phyloP scores from a whole-genome alignment of 1,140 invertebrate genomes.

The Paraescarpia echinospica region DNA sequence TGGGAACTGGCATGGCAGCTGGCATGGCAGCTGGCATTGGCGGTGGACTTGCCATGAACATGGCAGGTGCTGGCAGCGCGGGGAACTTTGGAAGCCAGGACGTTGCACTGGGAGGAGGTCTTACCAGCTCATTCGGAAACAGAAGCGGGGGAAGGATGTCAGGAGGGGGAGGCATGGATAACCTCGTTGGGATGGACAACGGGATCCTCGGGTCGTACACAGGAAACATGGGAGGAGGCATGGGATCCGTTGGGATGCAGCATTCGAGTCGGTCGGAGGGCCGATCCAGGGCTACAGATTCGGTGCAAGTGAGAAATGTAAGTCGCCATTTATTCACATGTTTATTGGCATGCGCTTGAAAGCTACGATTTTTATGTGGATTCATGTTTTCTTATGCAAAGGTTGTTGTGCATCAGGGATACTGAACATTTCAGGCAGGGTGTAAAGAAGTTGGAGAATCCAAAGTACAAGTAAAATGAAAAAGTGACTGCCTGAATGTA shows the following conservation, averaged over 20 bases:
- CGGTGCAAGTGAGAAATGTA: constrained; percentile 36
- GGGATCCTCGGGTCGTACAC: not conserved
- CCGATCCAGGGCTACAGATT: constrained; percentile 30
- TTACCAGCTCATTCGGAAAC: not conserved
- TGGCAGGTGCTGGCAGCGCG: constrained; percentile 32
- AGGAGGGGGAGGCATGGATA: constrained; percentile 32
- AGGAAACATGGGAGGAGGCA: constrained; percentile 34
- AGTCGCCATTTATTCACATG: not conserved
- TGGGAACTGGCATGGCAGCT: not conserved
- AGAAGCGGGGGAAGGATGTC: not conserved
- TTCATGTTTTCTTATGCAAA: not conserved
- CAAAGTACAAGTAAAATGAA: too few relatives aligned
- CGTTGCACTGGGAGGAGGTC: not conserved
- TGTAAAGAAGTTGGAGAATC: not conserved
- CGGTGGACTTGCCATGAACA: constrained; percentile 25
- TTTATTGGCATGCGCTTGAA: not conserved
- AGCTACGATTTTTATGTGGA: not conserved
- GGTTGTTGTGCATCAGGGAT: not conserved
- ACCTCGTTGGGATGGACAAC: constrained; percentile 23
- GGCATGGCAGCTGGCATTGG: not conserved
- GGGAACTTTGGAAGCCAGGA: constrained; percentile 5
- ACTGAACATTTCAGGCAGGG: not conserved
- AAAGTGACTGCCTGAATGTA: not conserved
- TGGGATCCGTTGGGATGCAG: constrained; percentile 27
- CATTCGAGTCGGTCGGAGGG: constrained; percentile 34